A percentile compares a stretch with the other conserved stretches of the same genome.
Evolutionary conservation across 92 coral and sea anemone genomes (phyloP).

Genomic region (Nematostella vectensis): DNA sequence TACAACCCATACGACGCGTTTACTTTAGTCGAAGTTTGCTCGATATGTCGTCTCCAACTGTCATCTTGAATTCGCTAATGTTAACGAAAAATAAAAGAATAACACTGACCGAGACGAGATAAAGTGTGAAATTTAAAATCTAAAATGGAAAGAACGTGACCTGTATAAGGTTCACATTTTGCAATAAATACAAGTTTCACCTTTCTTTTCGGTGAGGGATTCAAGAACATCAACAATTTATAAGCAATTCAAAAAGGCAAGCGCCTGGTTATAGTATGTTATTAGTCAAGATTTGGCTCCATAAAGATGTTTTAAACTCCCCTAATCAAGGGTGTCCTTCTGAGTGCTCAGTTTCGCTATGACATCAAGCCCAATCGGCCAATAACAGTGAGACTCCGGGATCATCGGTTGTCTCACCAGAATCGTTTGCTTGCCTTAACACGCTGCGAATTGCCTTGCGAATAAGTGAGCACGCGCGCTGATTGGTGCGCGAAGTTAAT

Average conservation of each 20-base stretch:
- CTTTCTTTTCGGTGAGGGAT: too few species aligned
- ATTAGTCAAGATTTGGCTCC: too few species aligned
- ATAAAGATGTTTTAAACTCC: too few species aligned
- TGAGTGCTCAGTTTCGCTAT: not conserved
- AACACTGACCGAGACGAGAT: too few species aligned
- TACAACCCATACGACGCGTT: not conserved
- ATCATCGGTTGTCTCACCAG: conserved; percentile 29
- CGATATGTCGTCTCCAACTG: not conserved
- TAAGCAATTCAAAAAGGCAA: too few species aligned
- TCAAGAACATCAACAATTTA: too few species aligned
- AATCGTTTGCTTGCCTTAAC: conserved; percentile 58
- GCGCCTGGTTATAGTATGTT: too few species aligned
- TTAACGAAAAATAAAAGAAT: too few species aligned
- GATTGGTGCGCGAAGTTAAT: conserved; percentile 72
- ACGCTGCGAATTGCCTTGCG: conserved; percentile 64
- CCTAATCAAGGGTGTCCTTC: not conserved
- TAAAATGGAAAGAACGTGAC: too few species aligned
- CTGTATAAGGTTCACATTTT: too few species aligned
- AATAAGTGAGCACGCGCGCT: conserved; percentile 20
- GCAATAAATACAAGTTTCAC: too few species aligned
- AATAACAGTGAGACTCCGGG: conserved; percentile 47
- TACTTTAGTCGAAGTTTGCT: not conserved
- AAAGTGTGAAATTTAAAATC: too few species aligned
- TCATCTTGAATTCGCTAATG: conserved; percentile 1
- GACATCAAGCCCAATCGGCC: conserved; percentile 34